phyloP scores from a whole-genome alignment of 2,797 vertebrate species.

The Typhlichthys eigenmanni region DNA sequence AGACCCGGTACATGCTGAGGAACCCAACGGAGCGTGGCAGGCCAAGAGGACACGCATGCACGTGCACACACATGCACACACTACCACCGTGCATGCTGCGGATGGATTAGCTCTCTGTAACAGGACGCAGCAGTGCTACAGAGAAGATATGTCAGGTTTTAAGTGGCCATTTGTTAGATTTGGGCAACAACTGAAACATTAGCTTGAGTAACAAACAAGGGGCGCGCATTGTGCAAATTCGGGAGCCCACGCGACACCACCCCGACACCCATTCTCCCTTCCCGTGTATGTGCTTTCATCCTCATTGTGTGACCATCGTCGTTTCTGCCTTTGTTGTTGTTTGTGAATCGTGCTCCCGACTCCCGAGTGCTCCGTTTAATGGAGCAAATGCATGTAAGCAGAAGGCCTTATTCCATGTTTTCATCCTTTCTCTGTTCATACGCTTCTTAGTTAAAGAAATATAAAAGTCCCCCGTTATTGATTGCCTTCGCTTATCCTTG shows the following conservation, averaged over 20 bases:
- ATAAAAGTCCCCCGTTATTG: slow-evolving; percentile 26
- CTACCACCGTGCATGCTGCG: slow-evolving; percentile 25
- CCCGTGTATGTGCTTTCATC: no score
- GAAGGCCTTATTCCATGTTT: slow-evolving; percentile 3
- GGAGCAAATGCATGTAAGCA: slow-evolving; percentile 17
- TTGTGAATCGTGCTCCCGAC: no score
- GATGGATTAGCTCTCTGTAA: slow-evolving; percentile 62
- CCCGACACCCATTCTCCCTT: no score
- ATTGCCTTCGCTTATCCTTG: slow-evolving; percentile 18
- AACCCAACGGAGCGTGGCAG: slow-evolving; percentile 66
- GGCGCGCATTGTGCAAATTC: slow-evolving; percentile 63
- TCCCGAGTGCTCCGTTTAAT: slow-evolving; percentile 18
- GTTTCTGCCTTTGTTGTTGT: background rate
- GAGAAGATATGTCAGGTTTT: slow-evolving; percentile 68
- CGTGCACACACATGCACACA: slow-evolving; percentile 15
- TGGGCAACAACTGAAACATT: slow-evolving; percentile 63
- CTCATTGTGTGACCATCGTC: slow-evolving; percentile 47
- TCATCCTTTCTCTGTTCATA: background rate
- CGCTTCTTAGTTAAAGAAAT: background rate
- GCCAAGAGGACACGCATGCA: slow-evolving; percentile 38
- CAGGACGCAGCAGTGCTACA: slow-evolving; percentile 52
- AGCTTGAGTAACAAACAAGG: slow-evolving; percentile 52
- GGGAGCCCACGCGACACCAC: background rate
- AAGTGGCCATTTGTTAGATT: slow-evolving; percentile 73
- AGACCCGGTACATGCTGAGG: slow-evolving; percentile 59